Conservation (phyloP, 2,888 invertebrate genomes). For the Sialis fuliginosa region DNA sequence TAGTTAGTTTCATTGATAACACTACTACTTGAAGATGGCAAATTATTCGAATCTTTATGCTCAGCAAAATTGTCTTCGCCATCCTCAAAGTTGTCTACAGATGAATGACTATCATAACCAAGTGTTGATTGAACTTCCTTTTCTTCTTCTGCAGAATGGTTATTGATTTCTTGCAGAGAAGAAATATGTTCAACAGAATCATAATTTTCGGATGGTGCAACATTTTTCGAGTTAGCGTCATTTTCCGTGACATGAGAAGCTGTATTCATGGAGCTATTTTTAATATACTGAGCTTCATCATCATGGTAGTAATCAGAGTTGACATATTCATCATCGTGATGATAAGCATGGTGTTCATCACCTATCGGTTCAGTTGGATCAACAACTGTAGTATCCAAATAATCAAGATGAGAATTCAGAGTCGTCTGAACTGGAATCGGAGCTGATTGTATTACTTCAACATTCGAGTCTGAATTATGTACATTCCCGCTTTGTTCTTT, state of each 20-base stretch:
- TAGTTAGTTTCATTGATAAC: slow-evolving; percentile 18
- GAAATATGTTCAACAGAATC: too few species aligned
- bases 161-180: background rate
- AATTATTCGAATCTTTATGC: background rate
- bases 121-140: background rate
- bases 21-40: too few species aligned
- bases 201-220: background rate
- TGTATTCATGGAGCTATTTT: background rate
- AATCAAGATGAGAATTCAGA: background rate
- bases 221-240: background rate
- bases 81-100: background rate
- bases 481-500: slow-evolving; percentile 28
- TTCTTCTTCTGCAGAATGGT: background rate
- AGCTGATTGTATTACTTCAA: slow-evolving; percentile 32
- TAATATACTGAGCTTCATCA: slow-evolving; percentile 6
- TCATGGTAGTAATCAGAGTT: slow-evolving; percentile 10
- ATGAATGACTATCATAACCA: background rate
- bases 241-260: background rate
- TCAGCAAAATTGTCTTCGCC: background rate
- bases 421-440: slow-evolving; percentile 5
- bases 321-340: slow-evolving; percentile 7
- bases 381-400: slow-evolving; percentile 6
- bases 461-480: slow-evolving; percentile 22
- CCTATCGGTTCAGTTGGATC: slow-evolving; percentile 5
- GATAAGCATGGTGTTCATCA: slow-evolving; percentile 1